A percentile compares a stretch with the other conserved stretches of the same genome.
Evolutionary conservation across 2,797 vertebrate genomes (phyloP).

Genomic region (Myotis pilosus): DNA sequence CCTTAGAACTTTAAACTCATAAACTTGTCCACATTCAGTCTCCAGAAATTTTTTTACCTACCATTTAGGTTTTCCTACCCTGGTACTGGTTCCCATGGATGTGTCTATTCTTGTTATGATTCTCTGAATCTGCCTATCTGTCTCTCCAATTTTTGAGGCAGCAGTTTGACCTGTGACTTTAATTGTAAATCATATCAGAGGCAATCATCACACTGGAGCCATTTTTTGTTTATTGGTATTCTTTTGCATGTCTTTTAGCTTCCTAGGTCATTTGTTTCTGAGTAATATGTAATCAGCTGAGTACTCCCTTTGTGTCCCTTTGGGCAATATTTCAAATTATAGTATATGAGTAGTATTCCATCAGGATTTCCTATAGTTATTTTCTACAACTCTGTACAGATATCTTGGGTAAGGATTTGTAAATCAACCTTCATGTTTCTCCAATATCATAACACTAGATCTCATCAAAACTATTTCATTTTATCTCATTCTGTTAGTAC

Average conservation of each 20-base stretch:
- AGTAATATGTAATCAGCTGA: conserved; percentile 2
- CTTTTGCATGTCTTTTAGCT: background rate
- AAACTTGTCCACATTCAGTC: background rate
- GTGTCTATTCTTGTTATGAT: background rate
- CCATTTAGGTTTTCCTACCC: background rate
- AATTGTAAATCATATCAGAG: background rate
- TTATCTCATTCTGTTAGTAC: background rate
- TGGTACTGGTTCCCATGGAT: background rate
- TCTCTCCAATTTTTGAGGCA: background rate
- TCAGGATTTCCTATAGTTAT: conserved; percentile 13
- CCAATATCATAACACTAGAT: background rate
- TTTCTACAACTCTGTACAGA: background rate
- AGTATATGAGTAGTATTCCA: background rate
- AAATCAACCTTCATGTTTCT: background rate
- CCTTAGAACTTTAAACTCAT: background rate
- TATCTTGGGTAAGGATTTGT: conserved; percentile 14
- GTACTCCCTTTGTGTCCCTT: background rate
- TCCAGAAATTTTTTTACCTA: background rate
- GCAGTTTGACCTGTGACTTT: background rate
- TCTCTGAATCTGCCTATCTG: background rate
- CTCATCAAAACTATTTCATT: conserved; percentile 14
- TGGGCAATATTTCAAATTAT: background rate
- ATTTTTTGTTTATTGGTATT: background rate
- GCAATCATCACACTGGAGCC: background rate
- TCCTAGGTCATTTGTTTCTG: background rate